phyloP scores from a whole-genome alignment of 1,140 invertebrate genomes.

The Zophobas morio region DNA sequence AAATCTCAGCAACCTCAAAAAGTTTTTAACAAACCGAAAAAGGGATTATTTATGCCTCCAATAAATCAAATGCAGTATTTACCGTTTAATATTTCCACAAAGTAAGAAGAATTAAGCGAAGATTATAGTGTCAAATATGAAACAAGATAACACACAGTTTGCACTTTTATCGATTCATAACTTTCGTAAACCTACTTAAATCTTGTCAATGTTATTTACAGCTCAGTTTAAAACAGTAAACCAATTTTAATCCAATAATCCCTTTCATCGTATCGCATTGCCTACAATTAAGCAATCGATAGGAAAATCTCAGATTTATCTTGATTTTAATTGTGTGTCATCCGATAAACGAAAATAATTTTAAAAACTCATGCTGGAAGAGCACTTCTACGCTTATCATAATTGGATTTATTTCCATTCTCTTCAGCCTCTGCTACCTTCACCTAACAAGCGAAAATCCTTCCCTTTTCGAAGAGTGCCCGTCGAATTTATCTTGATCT shows the following conservation, averaged over 20 bases:
- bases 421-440: too few relatives aligned
- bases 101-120: background rate
- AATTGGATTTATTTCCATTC: background rate
- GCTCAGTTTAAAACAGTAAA: background rate
- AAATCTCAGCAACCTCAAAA: background rate
- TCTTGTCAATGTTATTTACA: background rate
- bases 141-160: too few relatives aligned
- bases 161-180: too few relatives aligned
- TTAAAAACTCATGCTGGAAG: background rate
- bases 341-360: background rate
- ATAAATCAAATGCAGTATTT: background rate
- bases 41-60: background rate
- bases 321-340: conserved; percentile 6
- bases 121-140: background rate
- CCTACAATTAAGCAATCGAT: conserved; percentile 12
- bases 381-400: background rate
- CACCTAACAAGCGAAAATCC: background rate
- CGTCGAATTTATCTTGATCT: conserved; percentile 31
- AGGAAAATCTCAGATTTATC: conserved; percentile 22
- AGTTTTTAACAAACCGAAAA: background rate
- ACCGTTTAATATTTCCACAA: background rate
- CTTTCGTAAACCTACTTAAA: background rate
- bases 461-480: background rate
- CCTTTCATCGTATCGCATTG: background rate
- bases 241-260: conserved; percentile 20